phyloP scores from a whole-genome alignment of 2,113 vertebrate genomes.

The Mobula birostris region DNA sequence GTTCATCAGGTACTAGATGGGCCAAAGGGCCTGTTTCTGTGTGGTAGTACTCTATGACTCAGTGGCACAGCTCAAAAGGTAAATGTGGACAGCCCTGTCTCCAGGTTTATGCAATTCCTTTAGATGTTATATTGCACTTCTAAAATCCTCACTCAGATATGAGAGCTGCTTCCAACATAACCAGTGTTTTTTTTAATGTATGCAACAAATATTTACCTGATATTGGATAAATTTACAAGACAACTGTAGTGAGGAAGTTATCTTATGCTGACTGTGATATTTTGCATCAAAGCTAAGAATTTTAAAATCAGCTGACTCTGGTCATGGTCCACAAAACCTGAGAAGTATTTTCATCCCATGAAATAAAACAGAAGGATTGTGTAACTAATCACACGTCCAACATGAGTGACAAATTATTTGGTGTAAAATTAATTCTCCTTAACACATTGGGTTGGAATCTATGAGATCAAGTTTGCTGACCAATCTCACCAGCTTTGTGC shows the following conservation, averaged over 20 bases:
- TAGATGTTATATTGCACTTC: neutral
- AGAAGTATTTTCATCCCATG: neutral
- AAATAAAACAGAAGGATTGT: too few relatives aligned
- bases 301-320: neutral
- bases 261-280: neutral
- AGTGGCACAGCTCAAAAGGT: neutral
- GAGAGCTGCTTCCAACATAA: neutral
- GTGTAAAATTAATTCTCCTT: neutral
- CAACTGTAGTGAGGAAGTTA: neutral
- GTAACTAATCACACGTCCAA: conserved; percentile 5
- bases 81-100: neutral
- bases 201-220: neutral
- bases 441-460: neutral
- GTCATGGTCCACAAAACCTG: neutral
- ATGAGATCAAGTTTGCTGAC: too few relatives aligned
- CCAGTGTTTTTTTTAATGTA: neutral
- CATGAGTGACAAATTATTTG: neutral
- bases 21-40: too few relatives aligned
- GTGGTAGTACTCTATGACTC: neutral
- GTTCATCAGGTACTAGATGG: too few relatives aligned
- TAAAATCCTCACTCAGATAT: neutral
- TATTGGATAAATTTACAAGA: neutral
- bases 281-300: neutral
- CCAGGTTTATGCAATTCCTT: neutral
- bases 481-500: too few relatives aligned